Evolutionary conservation across 2,113 vertebrate genomes (phyloP), one percentile per base, ranked within the genome.

Genomic region (Vimba vimba): DNA sequence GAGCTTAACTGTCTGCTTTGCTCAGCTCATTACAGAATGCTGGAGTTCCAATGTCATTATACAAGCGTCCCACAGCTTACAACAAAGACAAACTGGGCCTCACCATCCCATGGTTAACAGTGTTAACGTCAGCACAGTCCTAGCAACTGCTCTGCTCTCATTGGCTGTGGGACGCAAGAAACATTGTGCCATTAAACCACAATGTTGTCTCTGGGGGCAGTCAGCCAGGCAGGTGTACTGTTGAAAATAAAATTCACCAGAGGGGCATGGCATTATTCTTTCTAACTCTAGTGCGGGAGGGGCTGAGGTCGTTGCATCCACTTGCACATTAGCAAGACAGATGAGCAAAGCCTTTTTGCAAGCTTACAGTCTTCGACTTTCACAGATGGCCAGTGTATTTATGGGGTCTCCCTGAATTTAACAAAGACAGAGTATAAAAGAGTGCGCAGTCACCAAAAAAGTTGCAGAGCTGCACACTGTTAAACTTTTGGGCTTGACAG

Each of bases 231-330:
- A 92, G 91, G 87, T 90, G 89, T 85, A n/a, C 68, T 86, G 88
- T 89, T 89, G 80, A 90, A 91, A 92, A 91, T 89, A 90, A 90
- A 91, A 88, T 74, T 69, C 82, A 87, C 82, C 47, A 13, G 82
- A 85, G 47, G 66, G 59, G 88, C 83, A 88, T 43, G 43, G 82
- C 87, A 89, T 91, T 84, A 89, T 79, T 86, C 83, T 81, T 47
- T 86, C 47, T 36, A 36, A 81, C 39, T 78, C 60, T 86, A 60
- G 33, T 36, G 33, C 17, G 84, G 79, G 62, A 33, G 76, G 66
- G 74, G 45, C 30, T 80, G 50, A 62, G 74, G 85, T 71, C 66
- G 88, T 71, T 81, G 78, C 86, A 90, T 66, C 1, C 85, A 79
- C 85, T 84, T 87, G 85, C 62, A 90, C 85, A 91, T 89, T 86